Conservation (phyloP, 53 echinoderm and acorn worm species). For the Henricia sp. region DNA sequence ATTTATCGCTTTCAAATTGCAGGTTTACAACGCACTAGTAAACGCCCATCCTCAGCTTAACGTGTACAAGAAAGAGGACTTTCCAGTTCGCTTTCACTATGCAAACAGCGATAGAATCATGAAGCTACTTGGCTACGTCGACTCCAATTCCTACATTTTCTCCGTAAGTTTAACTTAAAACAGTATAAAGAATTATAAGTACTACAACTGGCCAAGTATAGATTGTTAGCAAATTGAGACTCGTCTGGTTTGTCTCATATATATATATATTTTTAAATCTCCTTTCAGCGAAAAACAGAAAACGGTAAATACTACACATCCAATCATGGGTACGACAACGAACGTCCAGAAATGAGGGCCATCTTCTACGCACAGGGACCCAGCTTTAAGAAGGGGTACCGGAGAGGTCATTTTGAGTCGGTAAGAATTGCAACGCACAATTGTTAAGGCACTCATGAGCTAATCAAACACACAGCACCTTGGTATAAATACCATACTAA, state of each 20-base stretch:
- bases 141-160: too few species aligned
- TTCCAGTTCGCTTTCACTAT: slow-evolving; percentile 76
- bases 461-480: too few species aligned
- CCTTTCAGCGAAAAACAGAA: too few species aligned
- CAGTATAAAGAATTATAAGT: too few species aligned
- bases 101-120: slow-evolving; percentile 70
- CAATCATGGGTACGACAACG: slow-evolving; percentile 90
- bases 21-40: slow-evolving; percentile 67
- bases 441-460: too few species aligned
- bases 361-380: slow-evolving; percentile 87
- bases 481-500: too few species aligned
- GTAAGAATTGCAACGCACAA: slow-evolving; percentile 15
- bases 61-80: slow-evolving; percentile 73
- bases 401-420: slow-evolving; percentile 52
- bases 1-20: not conserved
- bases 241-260: not conserved
- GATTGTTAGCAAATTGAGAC: too few species aligned
- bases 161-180: too few species aligned
- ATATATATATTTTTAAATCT: too few species aligned
- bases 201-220: too few species aligned
- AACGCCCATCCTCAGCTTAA: slow-evolving; percentile 74
- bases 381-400: slow-evolving; percentile 65
- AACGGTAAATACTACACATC: too few species aligned
- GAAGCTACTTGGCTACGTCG: slow-evolving; percentile 74
- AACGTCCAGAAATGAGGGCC: slow-evolving; percentile 78